Conservation (phyloP, 2,113 vertebrate genomes). For the Apistogramma diplotaenia region DNA sequence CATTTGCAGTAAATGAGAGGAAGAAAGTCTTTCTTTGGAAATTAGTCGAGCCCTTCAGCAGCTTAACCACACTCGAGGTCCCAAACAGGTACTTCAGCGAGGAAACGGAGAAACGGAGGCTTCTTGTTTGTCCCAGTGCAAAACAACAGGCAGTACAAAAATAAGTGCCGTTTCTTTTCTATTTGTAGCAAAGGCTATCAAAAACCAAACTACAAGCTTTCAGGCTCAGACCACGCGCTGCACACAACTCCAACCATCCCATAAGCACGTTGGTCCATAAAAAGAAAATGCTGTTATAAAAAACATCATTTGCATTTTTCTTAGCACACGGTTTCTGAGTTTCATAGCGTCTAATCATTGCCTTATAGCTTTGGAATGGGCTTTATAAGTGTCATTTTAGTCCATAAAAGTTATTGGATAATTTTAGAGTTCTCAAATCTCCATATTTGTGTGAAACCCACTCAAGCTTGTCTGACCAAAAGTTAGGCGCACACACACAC, state of each 20-base stretch:
- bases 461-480: background rate
- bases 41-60: conserved; percentile 29
- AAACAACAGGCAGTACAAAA: background rate
- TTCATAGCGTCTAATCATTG: conserved; percentile 4
- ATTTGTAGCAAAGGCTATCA: background rate
- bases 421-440: background rate
- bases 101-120: background rate
- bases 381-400: conserved; percentile 1
- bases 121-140: background rate
- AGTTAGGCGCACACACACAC: background rate
- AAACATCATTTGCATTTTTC: conserved; percentile 4
- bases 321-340: background rate
- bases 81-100: background rate
- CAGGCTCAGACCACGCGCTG: background rate
- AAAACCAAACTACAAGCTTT: background rate
- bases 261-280: background rate
- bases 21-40: conserved; percentile 36
- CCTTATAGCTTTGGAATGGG: background rate
- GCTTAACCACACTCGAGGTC: background rate
- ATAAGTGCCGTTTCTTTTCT: background rate
- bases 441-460: background rate
- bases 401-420: background rate
- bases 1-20: conserved; percentile 50
- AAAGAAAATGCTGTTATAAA: background rate
- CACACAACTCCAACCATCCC: background rate